A percentile compares a stretch with the other conserved stretches of the same genome.
These are phyloP conservation scores for Candoia aspera DNA, from an alignment of 2,113 vertebrate genomes.

Conservation along the genomic window DNA sequence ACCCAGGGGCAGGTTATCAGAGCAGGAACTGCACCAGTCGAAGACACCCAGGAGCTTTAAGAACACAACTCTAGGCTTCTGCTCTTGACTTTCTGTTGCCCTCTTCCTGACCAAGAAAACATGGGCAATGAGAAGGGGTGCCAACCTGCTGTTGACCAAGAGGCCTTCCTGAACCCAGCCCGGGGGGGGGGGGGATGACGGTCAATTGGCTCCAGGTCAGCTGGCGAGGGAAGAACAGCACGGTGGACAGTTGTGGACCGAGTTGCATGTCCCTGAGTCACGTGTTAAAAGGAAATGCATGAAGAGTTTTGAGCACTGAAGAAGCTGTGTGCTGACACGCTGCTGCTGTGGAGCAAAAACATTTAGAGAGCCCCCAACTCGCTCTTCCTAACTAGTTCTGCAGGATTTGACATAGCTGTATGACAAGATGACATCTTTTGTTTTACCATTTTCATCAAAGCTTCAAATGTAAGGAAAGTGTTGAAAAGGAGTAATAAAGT, in stretches of 20 bases:
- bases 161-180: conserved; percentile 46
- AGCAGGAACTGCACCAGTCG: conserved; percentile 51
- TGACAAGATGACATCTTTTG: not conserved
- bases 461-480: not conserved
- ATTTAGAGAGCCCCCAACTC: no score
- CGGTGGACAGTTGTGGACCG: conserved; percentile 67
- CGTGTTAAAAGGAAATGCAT: conserved; percentile 72
- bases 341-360: not conserved
- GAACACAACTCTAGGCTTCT: conserved; percentile 65
- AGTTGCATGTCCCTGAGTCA: conserved; percentile 81
- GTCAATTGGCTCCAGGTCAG: conserved; percentile 44
- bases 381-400: not conserved
- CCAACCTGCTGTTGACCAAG: conserved; percentile 62
- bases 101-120: conserved; percentile 72
- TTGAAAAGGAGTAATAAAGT: not conserved
- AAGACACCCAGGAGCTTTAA: conserved; percentile 57
- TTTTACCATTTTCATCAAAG: not conserved
- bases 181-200: conserved; percentile 43
- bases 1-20: conserved; percentile 63
- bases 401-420: not conserved
- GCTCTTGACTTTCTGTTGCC: conserved; percentile 75
- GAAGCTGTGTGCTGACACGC: conserved; percentile 21
- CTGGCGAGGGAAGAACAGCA: conserved; percentile 42
- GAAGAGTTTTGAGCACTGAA: conserved; percentile 64
- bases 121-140: conserved; percentile 70